These are phyloP conservation scores for Talpa occidentalis DNA, from an alignment of 2,113 vertebrate species.

Conservation along the genomic window DNA sequence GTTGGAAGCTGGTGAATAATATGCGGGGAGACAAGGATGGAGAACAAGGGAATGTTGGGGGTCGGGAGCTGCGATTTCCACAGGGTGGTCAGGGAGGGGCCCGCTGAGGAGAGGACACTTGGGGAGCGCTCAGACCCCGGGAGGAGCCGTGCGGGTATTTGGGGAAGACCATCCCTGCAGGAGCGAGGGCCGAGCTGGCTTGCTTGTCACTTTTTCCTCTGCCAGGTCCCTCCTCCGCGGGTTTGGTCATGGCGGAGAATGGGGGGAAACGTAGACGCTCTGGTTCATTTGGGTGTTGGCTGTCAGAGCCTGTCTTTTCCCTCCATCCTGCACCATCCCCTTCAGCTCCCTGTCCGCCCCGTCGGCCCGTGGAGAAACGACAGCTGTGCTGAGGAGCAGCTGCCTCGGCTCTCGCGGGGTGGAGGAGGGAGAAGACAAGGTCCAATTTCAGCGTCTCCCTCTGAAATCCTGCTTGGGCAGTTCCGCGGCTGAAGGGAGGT, in stretches of 20 bases:
- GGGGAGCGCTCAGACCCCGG: not conserved
- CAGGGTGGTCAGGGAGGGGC: not conserved
- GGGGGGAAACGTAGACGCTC: constrained; percentile 27
- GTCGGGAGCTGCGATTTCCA: not conserved
- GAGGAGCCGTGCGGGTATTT: not conserved
- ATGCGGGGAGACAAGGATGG: not conserved
- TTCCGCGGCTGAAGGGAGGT: not conserved
- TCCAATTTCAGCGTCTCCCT: not conserved
- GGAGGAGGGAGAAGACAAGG: constrained; percentile 26
- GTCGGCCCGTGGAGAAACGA: not conserved
- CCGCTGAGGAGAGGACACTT: not conserved
- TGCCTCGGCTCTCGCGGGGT: not conserved
- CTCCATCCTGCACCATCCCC: not conserved
- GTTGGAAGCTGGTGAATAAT: not conserved
- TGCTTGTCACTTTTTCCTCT: constrained; percentile 17
- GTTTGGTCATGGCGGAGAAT: not conserved
- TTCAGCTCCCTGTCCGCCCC: constrained; percentile 10
- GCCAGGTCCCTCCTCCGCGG: not conserved
- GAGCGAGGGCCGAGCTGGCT: not conserved
- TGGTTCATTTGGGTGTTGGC: not conserved
- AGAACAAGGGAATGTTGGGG: not conserved
- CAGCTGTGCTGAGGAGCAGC: not conserved
- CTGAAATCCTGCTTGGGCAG: constrained; percentile 21
- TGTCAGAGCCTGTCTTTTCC: not conserved
- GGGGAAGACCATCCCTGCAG: not conserved